These are phyloP conservation scores for Parazoanthus darwini DNA, from an alignment of 92 coral and sea anemone genomes.

Conservation along the genomic window DNA sequence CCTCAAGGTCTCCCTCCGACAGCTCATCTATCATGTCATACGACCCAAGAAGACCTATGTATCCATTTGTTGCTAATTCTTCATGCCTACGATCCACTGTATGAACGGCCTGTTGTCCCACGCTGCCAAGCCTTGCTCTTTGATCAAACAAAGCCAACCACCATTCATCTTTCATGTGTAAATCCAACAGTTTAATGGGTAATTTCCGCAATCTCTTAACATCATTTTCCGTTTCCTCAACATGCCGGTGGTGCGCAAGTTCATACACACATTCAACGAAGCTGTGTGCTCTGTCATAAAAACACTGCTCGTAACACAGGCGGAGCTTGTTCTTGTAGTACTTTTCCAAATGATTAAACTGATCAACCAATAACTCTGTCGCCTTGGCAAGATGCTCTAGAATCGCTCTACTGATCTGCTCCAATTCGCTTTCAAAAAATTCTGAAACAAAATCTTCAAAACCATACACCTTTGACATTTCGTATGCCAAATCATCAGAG, in stretches of 20 bases:
- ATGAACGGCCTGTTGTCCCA: slow-evolving; percentile 22
- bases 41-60: slow-evolving; percentile 58
- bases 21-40: slow-evolving; percentile 78
- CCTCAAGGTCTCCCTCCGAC: slow-evolving; percentile 43
- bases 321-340: slow-evolving; percentile 73
- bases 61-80: slow-evolving; percentile 26
- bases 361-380: slow-evolving; percentile 67
- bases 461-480: slow-evolving; percentile 42
- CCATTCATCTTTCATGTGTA: slow-evolving; percentile 99
- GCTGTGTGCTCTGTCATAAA: slow-evolving; percentile 73
- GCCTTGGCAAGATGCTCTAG: slow-evolving; percentile 52
- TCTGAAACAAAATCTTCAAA: slow-evolving; percentile 72
- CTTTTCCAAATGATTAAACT: slow-evolving; percentile 66
- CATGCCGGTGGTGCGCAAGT: slow-evolving; percentile 81
- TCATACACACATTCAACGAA: slow-evolving; percentile 87
- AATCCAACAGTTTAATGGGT: slow-evolving; percentile 81
- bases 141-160: slow-evolving; percentile 94
- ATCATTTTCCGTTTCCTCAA: slow-evolving; percentile 60
- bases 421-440: slow-evolving; percentile 55
- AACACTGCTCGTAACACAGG: slow-evolving; percentile 94
- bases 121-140: slow-evolving; percentile 47
- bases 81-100: slow-evolving; percentile 26
- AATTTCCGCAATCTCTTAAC: slow-evolving; percentile 71
- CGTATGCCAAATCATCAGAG: neutral
- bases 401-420: slow-evolving; percentile 46